A percentile compares a stretch with the other conserved stretches of the same genome.
Evolutionary conservation across 2,888 invertebrate species (phyloP).

Genomic region (Conomelus anceps): DNA sequence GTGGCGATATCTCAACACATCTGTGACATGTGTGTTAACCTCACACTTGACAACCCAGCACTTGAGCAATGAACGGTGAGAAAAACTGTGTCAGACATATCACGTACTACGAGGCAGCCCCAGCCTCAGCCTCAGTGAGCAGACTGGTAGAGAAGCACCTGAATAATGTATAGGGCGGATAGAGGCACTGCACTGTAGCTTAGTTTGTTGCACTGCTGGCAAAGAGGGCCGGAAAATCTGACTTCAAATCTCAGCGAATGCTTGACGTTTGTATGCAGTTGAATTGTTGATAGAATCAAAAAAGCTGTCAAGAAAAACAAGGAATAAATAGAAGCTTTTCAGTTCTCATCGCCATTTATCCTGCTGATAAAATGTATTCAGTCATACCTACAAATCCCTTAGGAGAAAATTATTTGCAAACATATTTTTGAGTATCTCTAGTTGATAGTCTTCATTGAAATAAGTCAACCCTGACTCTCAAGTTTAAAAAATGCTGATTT

Average conservation of each 20-base stretch:
- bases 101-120: too few species aligned
- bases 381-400: too few species aligned
- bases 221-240: not conserved
- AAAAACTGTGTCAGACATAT: not conserved
- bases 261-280: not conserved
- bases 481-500: too few species aligned
- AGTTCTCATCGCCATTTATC: not conserved
- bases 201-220: too few species aligned
- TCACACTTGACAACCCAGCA: not conserved
- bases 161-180: not conserved
- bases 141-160: not conserved
- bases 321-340: not conserved
- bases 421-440: too few species aligned
- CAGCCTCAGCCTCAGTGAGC: not conserved
- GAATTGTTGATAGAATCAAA: not conserved
- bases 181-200: not conserved
- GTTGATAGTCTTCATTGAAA: too few species aligned
- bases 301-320: not conserved
- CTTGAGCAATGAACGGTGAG: not conserved
- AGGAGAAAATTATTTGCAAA: too few species aligned
- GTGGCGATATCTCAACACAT: not conserved
- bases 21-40: not conserved
- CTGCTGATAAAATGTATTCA: too few species aligned
- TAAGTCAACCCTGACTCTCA: too few species aligned
- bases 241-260: not conserved